These are phyloP conservation scores for Mylabris phalerata DNA, from an alignment of 1,140 invertebrate species.

Conservation along the genomic window DNA sequence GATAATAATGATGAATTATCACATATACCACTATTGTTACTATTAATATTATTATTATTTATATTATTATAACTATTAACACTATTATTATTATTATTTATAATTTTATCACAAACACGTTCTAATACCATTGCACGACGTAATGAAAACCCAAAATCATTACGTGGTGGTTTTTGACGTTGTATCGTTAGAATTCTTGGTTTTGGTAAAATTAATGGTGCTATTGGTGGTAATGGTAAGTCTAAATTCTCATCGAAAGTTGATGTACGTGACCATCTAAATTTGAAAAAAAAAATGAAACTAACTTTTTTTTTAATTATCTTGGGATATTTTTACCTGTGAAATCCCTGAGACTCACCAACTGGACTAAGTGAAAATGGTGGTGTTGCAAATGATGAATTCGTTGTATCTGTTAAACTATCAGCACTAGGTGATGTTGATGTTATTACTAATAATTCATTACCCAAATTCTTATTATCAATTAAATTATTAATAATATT, in stretches of 20 bases:
- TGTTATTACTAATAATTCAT: slow-evolving; percentile 53
- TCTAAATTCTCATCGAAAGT: slow-evolving; percentile 64
- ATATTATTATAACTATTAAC: background rate
- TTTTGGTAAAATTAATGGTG: slow-evolving; percentile 64
- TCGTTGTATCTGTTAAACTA: slow-evolving; percentile 73
- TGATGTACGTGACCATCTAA: slow-evolving; percentile 59
- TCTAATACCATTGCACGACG: slow-evolving; percentile 78
- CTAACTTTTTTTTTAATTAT: too few species aligned
- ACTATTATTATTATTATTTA: background rate
- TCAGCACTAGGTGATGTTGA: slow-evolving; percentile 73
- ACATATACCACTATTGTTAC: slow-evolving; percentile 23
- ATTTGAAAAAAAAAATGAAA: slow-evolving; percentile 3
- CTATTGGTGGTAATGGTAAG: slow-evolving; percentile 70
- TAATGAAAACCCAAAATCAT: slow-evolving; percentile 92
- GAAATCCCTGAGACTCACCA: slow-evolving; percentile 74
- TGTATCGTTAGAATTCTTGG: slow-evolving; percentile 71
- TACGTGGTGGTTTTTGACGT: slow-evolving; percentile 73
- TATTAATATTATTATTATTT: background rate
- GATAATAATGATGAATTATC: too few species aligned
- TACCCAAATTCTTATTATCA: slow-evolving; percentile 38
- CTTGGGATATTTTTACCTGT: slow-evolving; percentile 46
- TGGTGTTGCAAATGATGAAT: slow-evolving; percentile 76
- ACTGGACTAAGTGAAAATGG: slow-evolving; percentile 75
- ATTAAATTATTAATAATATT: slow-evolving; percentile 20
- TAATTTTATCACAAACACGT: slow-evolving; percentile 33